Base-by-base conservation (phyloP, 2,888 invertebrate species). In the Toxonevra muliebris region DNA sequence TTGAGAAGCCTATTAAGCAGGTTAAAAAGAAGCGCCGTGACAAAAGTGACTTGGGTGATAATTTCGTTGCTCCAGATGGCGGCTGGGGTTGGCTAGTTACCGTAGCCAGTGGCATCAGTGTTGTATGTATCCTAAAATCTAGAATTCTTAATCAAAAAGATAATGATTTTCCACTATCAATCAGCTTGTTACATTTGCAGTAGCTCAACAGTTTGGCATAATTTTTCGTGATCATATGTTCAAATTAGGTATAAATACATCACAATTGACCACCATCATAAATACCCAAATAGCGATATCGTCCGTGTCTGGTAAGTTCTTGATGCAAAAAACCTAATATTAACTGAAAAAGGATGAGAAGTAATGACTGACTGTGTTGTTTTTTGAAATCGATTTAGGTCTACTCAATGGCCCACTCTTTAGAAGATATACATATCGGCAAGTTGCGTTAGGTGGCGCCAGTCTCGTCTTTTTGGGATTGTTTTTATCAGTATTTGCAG, bases 1-100 rank as follows among this genome's bases (percentile, higher is more conserved):
- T 58, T 12, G 66, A 63, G 48, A 68, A 71, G 41, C 57, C 45
- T 40, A 19, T 41, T 19, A 52, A 61, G 40, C 59, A 30, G 12
- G 17, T 42, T n/a, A 15, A 58, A 30, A 81, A 82, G 76, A 81
- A 81, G 72, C 77, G 86, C 13, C 78, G 78, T 43, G 81, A 84
- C 69, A 84, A 85, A 75, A 82, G 82, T 65, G 82, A 85, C 74
- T 77, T 85, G 69, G 85, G 85, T 54, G 81, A 87, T 42, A 89
- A 90, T 68, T 92, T 91, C 76, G 84, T 88, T 54, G 88, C 92
- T 3, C 92, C 92, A 0, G 92, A 93, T 81, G 93, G 93, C 1
- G 92, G 92, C 0, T 93, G 92, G 92, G 85, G 85, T 4, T 93
- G 92, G 92, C 86, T 92, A 81, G 87, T 93, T 60, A 88, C 91